Evolutionary conservation across 2,888 invertebrate species (phyloP).

Genomic region (Drosophila mercatorum): DNA sequence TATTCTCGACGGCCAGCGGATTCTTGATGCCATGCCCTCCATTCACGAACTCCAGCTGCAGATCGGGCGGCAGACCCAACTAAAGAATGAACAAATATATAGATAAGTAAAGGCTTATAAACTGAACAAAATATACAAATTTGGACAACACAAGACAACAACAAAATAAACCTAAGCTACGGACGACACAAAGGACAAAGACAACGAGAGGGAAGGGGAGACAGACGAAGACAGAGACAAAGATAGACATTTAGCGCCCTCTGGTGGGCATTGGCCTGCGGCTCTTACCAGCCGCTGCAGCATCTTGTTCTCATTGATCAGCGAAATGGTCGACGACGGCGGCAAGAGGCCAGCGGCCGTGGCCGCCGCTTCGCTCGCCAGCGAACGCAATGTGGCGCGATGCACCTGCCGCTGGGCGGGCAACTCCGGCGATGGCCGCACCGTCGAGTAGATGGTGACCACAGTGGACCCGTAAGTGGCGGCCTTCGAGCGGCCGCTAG

Average conservation of each 20-base stretch:
- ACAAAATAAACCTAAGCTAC: not conserved
- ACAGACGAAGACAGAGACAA: not conserved
- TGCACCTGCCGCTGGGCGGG: slow-evolving; percentile 62
- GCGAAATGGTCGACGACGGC: slow-evolving; percentile 76
- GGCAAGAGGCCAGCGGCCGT: slow-evolving; percentile 66
- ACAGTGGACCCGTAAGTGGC: slow-evolving; percentile 59
- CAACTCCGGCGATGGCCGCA: slow-evolving; percentile 40
- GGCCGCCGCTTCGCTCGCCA: slow-evolving; percentile 67
- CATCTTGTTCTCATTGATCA: slow-evolving; percentile 87
- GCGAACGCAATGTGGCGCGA: slow-evolving; percentile 60
- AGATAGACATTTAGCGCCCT: not conserved
- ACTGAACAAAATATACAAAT: not conserved
- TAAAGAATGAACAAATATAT: slow-evolving; percentile 75
- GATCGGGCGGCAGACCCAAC: slow-evolving; percentile 94
- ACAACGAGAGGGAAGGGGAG: not conserved
- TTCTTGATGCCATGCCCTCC: slow-evolving; percentile 99
- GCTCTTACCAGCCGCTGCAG: slow-evolving; percentile 95
- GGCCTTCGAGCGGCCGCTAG: slow-evolving; percentile 49
- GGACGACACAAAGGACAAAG: not conserved
- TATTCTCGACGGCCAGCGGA: slow-evolving; percentile 92
- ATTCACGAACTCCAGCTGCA: slow-evolving; percentile 97
- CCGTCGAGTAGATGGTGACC: slow-evolving; percentile 60
- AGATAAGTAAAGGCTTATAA: not conserved
- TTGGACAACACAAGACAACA: slow-evolving; percentile 39
- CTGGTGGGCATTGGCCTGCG: slow-evolving; percentile 12